A percentile compares a stretch with the other conserved stretches of the same genome.
phyloP scores from a whole-genome alignment of 2,888 invertebrate species.

The Caenorhabditis sp. region DNA sequence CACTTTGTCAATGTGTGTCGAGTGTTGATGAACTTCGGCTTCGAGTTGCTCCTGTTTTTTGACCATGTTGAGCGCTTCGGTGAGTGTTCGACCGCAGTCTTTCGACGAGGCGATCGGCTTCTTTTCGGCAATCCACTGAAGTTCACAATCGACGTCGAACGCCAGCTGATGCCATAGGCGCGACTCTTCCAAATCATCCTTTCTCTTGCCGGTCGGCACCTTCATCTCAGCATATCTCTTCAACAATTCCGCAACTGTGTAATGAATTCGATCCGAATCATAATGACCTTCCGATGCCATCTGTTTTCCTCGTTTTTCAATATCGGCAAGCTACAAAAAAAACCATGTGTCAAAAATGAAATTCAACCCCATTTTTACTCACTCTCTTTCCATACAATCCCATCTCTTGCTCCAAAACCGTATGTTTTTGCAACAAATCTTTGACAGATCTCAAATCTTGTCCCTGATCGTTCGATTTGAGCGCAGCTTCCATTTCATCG shows the following conservation, averaged over 20 bases:
- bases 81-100: slow-evolving; percentile 82
- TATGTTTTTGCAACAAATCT: slow-evolving; percentile 79
- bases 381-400: slow-evolving; percentile 80
- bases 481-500: slow-evolving; percentile 82
- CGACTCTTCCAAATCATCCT: slow-evolving; percentile 85
- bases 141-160: slow-evolving; percentile 88
- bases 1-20: slow-evolving; percentile 84
- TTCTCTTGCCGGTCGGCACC: slow-evolving; percentile 79
- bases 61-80: slow-evolving; percentile 87
- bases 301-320: slow-evolving; percentile 77
- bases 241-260: slow-evolving; percentile 41
- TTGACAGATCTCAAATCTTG: slow-evolving; percentile 89
- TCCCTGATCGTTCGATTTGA: slow-evolving; percentile 79
- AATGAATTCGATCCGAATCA: slow-evolving; percentile 83
- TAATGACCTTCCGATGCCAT: slow-evolving; percentile 94
- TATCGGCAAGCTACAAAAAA: slow-evolving; percentile 73
- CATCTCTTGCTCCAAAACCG: slow-evolving; percentile 83
- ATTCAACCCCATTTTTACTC: too few relatives aligned
- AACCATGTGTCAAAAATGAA: background rate
- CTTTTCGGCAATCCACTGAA: slow-evolving; percentile 91
- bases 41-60: slow-evolving; percentile 91
- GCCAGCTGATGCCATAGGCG: slow-evolving; percentile 89
- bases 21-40: slow-evolving; percentile 86
- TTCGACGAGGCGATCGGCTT: slow-evolving; percentile 81
- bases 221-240: slow-evolving; percentile 73